These are phyloP conservation scores for Patagioenas fasciata DNA, from an alignment of 2,113 vertebrate species.

Conservation along the genomic window DNA sequence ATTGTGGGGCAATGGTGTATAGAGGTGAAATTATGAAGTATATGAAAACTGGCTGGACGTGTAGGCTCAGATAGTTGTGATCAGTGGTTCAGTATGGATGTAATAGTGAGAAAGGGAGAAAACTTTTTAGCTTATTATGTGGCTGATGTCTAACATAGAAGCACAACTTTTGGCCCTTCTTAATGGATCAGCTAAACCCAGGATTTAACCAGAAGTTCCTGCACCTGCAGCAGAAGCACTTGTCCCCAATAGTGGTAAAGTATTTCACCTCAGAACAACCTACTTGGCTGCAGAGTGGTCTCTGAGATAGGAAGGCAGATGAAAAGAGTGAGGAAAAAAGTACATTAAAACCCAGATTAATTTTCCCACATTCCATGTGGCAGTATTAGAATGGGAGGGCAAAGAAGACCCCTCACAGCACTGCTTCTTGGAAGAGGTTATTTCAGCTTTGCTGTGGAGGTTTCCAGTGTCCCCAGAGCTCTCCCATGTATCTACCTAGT, in stretches of 20 bases:
- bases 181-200: background rate
- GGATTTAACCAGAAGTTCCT: background rate
- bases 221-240: background rate
- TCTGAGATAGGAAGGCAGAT: background rate
- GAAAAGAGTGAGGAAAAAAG: background rate
- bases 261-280: background rate
- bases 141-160: background rate
- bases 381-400: background rate
- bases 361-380: background rate
- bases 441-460: background rate
- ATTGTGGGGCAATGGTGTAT: background rate
- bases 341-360: background rate
- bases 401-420: accelerated
- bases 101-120: background rate
- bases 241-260: background rate
- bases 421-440: background rate
- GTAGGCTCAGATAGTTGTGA: background rate
- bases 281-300: background rate
- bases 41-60: background rate
- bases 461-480: background rate
- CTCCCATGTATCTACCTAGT: background rate
- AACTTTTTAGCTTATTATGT: background rate
- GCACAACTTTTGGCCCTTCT: background rate
- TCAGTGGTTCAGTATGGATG: background rate
- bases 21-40: background rate